phyloP scores from a whole-genome alignment of 2,888 invertebrate species.

The Torymus aiolomorphi region DNA sequence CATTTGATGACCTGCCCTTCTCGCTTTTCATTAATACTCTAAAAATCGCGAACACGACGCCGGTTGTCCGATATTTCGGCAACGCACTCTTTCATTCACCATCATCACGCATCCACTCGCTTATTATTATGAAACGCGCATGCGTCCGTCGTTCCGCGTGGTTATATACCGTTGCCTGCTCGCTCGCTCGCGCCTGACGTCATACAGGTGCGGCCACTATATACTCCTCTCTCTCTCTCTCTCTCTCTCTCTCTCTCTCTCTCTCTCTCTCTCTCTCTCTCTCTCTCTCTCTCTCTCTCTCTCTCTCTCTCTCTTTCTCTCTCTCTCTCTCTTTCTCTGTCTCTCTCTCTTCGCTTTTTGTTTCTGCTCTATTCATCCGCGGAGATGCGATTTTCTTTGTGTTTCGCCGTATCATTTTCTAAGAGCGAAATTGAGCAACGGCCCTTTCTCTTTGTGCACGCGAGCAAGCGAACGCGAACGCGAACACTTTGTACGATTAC shows the following conservation, averaged over 20 bases:
- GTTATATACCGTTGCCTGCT: constrained; percentile 32
- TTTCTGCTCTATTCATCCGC: neutral
- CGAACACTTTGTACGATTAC: too few species aligned
- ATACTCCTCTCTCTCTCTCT: neutral
- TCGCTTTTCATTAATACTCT: too few species aligned
- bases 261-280: constrained; percentile 7
- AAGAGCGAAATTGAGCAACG: neutral
- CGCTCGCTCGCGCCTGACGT: constrained; percentile 39
- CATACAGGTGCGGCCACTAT: constrained; percentile 44
- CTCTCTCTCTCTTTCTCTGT: neutral
- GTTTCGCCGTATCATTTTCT: constrained; percentile 19
- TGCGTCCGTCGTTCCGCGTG: neutral
- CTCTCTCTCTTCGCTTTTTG: neutral
- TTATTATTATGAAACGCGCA: constrained; percentile 42
- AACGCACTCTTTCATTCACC: neutral
- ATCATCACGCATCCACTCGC: neutral
- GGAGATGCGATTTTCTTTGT: constrained; percentile 7
- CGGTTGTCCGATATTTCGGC: too few species aligned
- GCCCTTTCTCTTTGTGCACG: neutral
- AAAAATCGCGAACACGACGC: too few species aligned
- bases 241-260: constrained; percentile 12
- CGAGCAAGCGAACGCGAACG: neutral
- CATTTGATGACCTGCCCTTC: too few species aligned
- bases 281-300: too few species aligned
- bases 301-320: neutral